A percentile compares a stretch with the other conserved stretches of the same genome.
Evolutionary conservation across 2,797 vertebrate genomes (phyloP).

Genomic region (Scomberomorus guttatus): DNA sequence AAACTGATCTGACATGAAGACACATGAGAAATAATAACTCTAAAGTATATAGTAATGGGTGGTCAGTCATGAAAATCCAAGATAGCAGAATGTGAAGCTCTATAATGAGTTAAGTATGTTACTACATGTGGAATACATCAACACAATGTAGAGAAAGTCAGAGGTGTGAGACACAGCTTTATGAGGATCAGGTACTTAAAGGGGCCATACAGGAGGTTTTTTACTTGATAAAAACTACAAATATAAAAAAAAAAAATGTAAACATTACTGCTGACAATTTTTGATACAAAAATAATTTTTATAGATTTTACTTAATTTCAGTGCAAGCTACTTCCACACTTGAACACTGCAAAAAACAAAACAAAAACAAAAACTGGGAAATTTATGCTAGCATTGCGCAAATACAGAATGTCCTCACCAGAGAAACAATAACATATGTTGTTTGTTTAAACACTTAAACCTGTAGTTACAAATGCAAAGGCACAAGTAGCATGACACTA

Average conservation of each 20-base stretch:
- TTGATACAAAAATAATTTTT: background rate
- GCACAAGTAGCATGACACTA: background rate
- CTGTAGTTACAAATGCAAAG: background rate
- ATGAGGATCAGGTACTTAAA: background rate
- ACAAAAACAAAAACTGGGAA: no score
- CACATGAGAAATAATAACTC: slow-evolving; percentile 27
- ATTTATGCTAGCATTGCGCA: no score
- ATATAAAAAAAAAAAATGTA: no score
- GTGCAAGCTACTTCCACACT: no score
- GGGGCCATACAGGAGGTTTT: background rate
- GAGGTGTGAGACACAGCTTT: slow-evolving; percentile 15
- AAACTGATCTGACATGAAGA: slow-evolving; percentile 44
- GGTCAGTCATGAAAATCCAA: slow-evolving; percentile 5
- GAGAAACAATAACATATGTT: background rate
- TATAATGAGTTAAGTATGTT: slow-evolving; percentile 39
- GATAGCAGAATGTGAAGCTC: slow-evolving; percentile 18
- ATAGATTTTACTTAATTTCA: background rate
- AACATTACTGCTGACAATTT: background rate
- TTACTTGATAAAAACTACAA: background rate
- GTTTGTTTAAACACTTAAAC: background rate
- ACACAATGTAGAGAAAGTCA: background rate
- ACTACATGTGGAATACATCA: slow-evolving; percentile 30
- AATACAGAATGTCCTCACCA: no score
- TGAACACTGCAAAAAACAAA: no score
- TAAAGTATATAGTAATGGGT: background rate